Conservation (phyloP, 2,888 invertebrate species). For the Coecobrya sp. region DNA sequence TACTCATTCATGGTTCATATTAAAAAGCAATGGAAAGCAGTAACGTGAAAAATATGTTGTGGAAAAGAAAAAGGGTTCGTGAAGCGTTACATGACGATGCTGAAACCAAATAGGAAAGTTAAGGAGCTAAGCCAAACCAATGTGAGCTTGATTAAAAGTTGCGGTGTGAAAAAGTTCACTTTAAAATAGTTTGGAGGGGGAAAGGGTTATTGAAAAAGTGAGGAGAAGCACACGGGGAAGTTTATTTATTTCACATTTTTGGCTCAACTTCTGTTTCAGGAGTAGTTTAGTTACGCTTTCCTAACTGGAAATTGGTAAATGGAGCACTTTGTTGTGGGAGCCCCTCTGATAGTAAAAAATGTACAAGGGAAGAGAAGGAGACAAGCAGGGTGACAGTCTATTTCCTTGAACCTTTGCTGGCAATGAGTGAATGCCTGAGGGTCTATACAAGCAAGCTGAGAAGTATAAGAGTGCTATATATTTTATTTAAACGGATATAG, state of each 20-base stretch:
- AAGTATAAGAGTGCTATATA: not conserved
- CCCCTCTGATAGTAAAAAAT: slow-evolving; percentile 16
- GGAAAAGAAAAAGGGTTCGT: slow-evolving; percentile 7
- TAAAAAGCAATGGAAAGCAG: slow-evolving; percentile 2
- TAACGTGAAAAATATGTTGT: slow-evolving; percentile 65
- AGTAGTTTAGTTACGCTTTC: slow-evolving; percentile 45
- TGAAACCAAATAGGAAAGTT: slow-evolving; percentile 3
- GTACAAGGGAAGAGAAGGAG: slow-evolving; percentile 12
- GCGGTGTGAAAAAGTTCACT: slow-evolving; percentile 71
- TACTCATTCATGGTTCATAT: not conserved
- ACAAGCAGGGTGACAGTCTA: slow-evolving; percentile 65
- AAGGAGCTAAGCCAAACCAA: slow-evolving; percentile 2
- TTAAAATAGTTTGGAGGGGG: slow-evolving; percentile 50
- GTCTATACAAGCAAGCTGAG: not conserved
- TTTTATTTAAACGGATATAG: not conserved
- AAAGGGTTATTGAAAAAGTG: slow-evolving; percentile 74
- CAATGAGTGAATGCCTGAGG: slow-evolving; percentile 49
- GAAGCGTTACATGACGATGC: slow-evolving; percentile 5
- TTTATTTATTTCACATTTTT: slow-evolving; percentile 80
- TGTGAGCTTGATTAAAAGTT: slow-evolving; percentile 74
- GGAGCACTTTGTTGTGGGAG: slow-evolving; percentile 61
- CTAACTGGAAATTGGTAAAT: slow-evolving; percentile 58
- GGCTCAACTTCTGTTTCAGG: slow-evolving; percentile 57
- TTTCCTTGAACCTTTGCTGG: slow-evolving; percentile 52
- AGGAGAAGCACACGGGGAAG: slow-evolving; percentile 47